Evolutionary conservation across 2,797 vertebrate genomes (phyloP), one percentile per base, ranked within the genome.

Genomic region (Melopsittacus undulatus): DNA sequence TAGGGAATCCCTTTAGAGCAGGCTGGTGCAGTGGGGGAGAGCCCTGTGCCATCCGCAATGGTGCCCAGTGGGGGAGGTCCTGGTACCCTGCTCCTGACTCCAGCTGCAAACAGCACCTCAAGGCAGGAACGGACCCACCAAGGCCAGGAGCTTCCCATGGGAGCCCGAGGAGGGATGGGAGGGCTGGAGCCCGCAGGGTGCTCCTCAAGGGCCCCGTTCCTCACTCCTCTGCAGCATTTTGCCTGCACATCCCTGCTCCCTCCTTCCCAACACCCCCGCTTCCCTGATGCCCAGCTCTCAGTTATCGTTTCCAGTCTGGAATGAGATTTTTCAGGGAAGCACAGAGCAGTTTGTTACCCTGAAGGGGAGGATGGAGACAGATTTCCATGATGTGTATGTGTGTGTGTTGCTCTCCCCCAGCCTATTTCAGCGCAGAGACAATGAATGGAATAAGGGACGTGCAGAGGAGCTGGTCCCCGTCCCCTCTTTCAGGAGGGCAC

Each of bases 201-300:
- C 84, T 54, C 46, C 76, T 38, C 52, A 13, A 6, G 34, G n/a
- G 56, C n/a, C 66, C 43, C 21, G 2, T 24, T 77, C 86, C 67
- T 34, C 2, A 4, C 49, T 80, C 14, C 95, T 94, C 22, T 95
- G 95, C 95, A 97, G 89, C 84, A 93, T 93, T 95, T 49, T 75
- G 40, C 48, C 85, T 24, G 92, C 92, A 83, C 79, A 75, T 7
- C 49, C 73, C 66, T 2, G 61, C 69, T 77, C 73, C 36, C 90
- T 69, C 83, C 64, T 56, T n/a, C 43, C 85, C 67, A 63, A 66
- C 92, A 70, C 88, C 94, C 93, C 89, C 89, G 56, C 94, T 24
- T 34, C 59, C 57, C 77, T 2, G 61, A 14, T 63, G 52, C 86
- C 86, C 83, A 9, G 87, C 69, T 66, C 70, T 81, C 48, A 21